phyloP scores from a whole-genome alignment of 2,113 vertebrate genomes.

The Corvus hawaiiensis region DNA sequence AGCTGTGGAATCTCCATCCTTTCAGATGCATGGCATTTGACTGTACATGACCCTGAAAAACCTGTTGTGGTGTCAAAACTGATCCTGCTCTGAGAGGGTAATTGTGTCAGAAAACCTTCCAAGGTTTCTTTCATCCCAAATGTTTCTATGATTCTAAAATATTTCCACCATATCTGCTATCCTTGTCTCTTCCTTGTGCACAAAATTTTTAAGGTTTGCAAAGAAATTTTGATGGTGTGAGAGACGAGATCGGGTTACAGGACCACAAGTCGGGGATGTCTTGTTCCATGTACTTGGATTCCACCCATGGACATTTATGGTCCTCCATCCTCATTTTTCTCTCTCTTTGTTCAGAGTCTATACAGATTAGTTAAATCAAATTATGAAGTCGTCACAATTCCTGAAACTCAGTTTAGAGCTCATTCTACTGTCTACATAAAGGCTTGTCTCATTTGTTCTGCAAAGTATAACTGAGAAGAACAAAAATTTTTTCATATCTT shows the following conservation, averaged over 20 bases:
- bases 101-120: background rate
- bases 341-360: background rate
- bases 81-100: background rate
- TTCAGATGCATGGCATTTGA: background rate
- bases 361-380: background rate
- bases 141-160: background rate
- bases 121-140: background rate
- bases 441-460: background rate
- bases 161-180: background rate
- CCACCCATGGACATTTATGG: background rate
- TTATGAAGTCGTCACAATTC: background rate
- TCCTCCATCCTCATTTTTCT: background rate
- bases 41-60: background rate
- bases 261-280: background rate
- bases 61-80: background rate
- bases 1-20: background rate
- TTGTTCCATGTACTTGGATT: background rate
- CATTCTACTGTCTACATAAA: background rate
- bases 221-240: background rate
- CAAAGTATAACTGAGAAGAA: background rate
- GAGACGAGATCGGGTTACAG: background rate
- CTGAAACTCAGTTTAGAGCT: background rate
- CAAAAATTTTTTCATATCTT: background rate
- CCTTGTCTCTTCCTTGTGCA: background rate
- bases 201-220: background rate